phyloP scores from a whole-genome alignment of 1,140 invertebrate genomes.

The Zaprionus tsacasi region DNA sequence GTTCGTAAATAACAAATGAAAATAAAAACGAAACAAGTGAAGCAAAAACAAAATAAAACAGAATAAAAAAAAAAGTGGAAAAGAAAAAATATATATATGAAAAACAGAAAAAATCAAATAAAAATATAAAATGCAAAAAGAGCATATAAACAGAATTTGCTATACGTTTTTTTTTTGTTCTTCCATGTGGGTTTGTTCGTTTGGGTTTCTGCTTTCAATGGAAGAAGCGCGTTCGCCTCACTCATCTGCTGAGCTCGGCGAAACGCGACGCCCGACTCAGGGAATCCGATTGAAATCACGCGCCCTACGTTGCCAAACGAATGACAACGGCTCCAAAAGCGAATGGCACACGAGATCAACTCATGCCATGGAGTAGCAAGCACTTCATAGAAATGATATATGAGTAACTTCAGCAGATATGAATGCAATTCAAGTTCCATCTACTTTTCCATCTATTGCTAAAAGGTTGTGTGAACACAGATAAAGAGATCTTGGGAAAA shows the following conservation, averaged over 20 bases:
- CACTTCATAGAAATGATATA: slow-evolving; percentile 5
- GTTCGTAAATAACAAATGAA: slow-evolving; percentile 73
- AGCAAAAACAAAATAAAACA: slow-evolving; percentile 36
- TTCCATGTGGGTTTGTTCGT: slow-evolving; percentile 17
- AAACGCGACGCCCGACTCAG: slow-evolving; percentile 49
- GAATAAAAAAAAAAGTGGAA: slow-evolving; percentile 33
- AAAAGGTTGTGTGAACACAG: not conserved
- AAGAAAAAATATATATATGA: slow-evolving; percentile 22
- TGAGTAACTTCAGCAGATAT: slow-evolving; percentile 2
- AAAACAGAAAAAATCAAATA: slow-evolving; percentile 30
- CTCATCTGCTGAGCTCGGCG: slow-evolving; percentile 53
- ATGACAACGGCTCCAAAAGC: slow-evolving; percentile 20
- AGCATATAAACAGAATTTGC: slow-evolving; percentile 21
- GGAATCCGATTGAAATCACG: slow-evolving; percentile 55
- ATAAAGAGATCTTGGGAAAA: slow-evolving; percentile 5
- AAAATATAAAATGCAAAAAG: slow-evolving; percentile 38
- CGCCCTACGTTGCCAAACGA: slow-evolving; percentile 33
- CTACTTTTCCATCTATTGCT: not conserved
- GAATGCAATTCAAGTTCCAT: not conserved
- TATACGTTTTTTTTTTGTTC: slow-evolving; percentile 20
- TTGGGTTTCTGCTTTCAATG: slow-evolving; percentile 11
- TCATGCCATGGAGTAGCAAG: slow-evolving; percentile 35
- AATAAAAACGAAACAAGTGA: slow-evolving; percentile 48
- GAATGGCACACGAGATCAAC: slow-evolving; percentile 36
- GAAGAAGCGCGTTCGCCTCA: slow-evolving; percentile 35